These are phyloP conservation scores for Limulus polyphemus DNA, from an alignment of 2,888 invertebrate species.

Conservation along the genomic window DNA sequence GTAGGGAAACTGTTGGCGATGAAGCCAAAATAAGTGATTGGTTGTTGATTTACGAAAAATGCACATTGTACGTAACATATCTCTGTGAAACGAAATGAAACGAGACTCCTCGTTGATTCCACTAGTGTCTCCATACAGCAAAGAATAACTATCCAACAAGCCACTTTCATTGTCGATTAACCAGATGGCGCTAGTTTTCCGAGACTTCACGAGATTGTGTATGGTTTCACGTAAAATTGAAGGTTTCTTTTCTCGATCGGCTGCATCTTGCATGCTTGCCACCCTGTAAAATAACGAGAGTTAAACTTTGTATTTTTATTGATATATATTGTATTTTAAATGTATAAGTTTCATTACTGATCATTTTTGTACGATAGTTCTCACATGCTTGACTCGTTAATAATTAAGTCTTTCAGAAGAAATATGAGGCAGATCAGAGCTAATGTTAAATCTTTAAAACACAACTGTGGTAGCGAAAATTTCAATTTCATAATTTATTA, in stretches of 20 bases:
- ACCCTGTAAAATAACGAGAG: constrained; percentile 31
- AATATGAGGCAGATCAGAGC: neutral
- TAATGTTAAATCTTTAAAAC: neutral
- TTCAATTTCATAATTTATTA: too few relatives aligned
- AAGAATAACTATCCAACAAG: constrained; percentile 36
- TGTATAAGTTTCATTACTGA: neutral
- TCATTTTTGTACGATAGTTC: neutral
- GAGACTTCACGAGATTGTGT: constrained; percentile 35
- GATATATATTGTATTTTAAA: neutral
- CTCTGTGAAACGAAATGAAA: constrained; percentile 32
- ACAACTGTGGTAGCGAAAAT: too few relatives aligned
- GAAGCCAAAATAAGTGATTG: constrained; percentile 22
- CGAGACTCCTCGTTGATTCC: constrained; percentile 17
- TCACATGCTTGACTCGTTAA: neutral
- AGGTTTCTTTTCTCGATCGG: constrained; percentile 33
- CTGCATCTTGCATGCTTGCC: constrained; percentile 39
- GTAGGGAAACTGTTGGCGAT: constrained; percentile 18
- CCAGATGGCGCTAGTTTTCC: constrained; percentile 34
- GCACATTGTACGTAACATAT: constrained; percentile 34
- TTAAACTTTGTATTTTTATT: neutral
- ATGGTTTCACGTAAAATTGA: constrained; percentile 34
- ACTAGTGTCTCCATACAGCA: constrained; percentile 29
- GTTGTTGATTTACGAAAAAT: constrained; percentile 32
- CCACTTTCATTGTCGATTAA: constrained; percentile 40
- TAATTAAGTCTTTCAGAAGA: neutral